Conservation (phyloP, 2,113 vertebrate genomes). For the Ranitomeya variabilis region DNA sequence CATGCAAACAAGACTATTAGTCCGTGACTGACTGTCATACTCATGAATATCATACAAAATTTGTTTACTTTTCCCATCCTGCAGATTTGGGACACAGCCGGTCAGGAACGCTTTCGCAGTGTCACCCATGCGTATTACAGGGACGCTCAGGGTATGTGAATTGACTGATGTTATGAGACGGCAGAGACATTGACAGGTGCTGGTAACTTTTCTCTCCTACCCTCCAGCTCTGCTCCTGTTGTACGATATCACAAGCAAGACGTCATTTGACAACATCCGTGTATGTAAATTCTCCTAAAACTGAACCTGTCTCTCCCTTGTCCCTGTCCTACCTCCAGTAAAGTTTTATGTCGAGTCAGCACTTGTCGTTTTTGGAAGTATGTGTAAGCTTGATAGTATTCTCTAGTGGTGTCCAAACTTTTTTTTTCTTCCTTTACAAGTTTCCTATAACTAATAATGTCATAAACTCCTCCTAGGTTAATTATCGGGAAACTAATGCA, state of each 20-base stretch:
- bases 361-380: neutral
- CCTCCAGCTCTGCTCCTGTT: constrained; percentile 85
- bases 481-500: too few relatives aligned
- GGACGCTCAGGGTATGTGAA: constrained; percentile 88
- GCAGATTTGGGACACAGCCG: constrained; percentile 95
- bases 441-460: neutral
- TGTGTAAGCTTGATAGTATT: neutral
- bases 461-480: too few relatives aligned
- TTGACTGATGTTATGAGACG: neutral
- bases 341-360: neutral
- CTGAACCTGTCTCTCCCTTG: neutral
- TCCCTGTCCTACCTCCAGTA: neutral
- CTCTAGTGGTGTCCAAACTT: neutral
- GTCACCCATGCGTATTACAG: constrained; percentile 95
- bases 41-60: neutral
- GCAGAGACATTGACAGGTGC: neutral
- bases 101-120: constrained; percentile 92
- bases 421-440: neutral
- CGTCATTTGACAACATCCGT: constrained; percentile 92
- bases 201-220: constrained; percentile 49
- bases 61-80: neutral
- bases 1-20: neutral
- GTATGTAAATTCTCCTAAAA: constrained; percentile 70
- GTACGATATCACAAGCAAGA: constrained; percentile 91
- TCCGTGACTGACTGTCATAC: neutral